A percentile compares a stretch with the other conserved stretches of the same genome.
Conservation (phyloP, 2,888 invertebrate genomes). For the Caenorhabditis sulstoni region DNA sequence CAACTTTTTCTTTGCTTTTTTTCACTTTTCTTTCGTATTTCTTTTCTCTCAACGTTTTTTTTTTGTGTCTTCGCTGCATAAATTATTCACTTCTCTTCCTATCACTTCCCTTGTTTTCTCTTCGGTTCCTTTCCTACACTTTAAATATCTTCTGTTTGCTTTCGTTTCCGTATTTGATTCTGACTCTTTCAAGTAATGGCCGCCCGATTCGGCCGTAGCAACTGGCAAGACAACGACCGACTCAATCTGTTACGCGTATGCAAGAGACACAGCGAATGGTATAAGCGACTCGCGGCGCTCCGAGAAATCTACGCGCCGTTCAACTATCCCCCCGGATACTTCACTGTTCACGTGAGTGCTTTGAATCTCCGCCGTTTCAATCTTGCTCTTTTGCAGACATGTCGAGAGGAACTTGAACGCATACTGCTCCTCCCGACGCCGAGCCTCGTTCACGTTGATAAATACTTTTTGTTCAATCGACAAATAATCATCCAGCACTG, state of each 20-base stretch:
- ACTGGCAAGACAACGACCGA: constrained; percentile 49
- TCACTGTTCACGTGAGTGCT: constrained; percentile 53
- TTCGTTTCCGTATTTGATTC: background rate
- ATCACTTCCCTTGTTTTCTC: constrained; percentile 6
- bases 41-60: background rate
- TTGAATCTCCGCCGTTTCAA: background rate
- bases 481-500: constrained; percentile 60
- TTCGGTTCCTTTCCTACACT: background rate
- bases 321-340: constrained; percentile 22
- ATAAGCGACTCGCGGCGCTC: constrained; percentile 44
- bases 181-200: constrained; percentile 11
- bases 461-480: constrained; percentile 46
- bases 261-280: constrained; percentile 25
- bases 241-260: constrained; percentile 41
- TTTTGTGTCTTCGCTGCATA: constrained; percentile 13
- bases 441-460: constrained; percentile 24
- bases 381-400: constrained; percentile 31
- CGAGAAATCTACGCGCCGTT: constrained; percentile 12
- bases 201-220: constrained; percentile 27
- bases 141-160: background rate
- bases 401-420: constrained; percentile 59
- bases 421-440: constrained; percentile 55
- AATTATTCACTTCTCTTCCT: constrained; percentile 9
- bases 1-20: background rate
- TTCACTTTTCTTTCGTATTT: constrained; percentile 6